phyloP scores from a whole-genome alignment of 2,797 vertebrate species.

The Sebastiscus albofasciatus region DNA sequence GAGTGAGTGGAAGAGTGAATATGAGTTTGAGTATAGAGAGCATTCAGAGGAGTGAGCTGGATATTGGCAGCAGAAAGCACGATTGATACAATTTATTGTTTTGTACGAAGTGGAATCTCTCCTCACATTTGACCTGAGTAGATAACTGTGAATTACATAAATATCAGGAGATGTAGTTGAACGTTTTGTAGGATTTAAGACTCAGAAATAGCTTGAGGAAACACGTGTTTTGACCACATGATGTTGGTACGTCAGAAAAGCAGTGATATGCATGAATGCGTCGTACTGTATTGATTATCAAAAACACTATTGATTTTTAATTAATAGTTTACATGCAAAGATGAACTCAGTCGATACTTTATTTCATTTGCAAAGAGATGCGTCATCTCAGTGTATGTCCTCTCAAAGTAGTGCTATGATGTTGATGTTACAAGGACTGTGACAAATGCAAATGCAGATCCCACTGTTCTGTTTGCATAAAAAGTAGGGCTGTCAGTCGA shows the following conservation, averaged over 20 bases:
- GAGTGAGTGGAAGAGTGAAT: slow-evolving; percentile 74
- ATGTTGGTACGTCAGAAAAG: neutral
- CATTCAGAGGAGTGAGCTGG: slow-evolving; percentile 60
- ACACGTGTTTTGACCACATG: neutral
- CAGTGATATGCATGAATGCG: neutral
- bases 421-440: too few species aligned
- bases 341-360: too few species aligned
- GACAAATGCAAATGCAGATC: too few species aligned
- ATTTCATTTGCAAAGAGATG: too few species aligned
- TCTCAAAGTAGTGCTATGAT: too few species aligned
- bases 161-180: neutral
- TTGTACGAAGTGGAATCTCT: slow-evolving; percentile 24
- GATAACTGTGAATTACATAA: neutral
- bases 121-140: slow-evolving; percentile 7
- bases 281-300: neutral
- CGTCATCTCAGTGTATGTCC: too few species aligned
- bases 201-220: neutral
- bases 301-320: too few species aligned
- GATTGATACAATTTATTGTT: slow-evolving; percentile 49
- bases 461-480: too few species aligned
- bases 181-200: neutral
- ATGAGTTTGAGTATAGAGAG: slow-evolving; percentile 63
- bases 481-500: too few species aligned
- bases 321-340: too few species aligned
- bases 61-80: slow-evolving; percentile 48